phyloP scores from a whole-genome alignment of 2,797 vertebrate species.

The Muscicapa comitata region DNA sequence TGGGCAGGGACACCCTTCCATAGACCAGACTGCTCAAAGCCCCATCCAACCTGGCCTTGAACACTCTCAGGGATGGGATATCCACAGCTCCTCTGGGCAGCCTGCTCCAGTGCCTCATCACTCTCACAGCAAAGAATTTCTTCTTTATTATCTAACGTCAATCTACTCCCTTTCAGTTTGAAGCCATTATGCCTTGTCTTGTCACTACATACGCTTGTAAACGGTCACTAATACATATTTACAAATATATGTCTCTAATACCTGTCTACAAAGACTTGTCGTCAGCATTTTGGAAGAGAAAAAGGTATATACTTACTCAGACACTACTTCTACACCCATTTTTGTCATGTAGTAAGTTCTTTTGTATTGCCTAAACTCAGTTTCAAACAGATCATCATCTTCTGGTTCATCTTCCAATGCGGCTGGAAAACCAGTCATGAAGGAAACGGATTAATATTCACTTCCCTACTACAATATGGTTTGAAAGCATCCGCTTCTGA shows the following conservation, averaged over 20 bases:
- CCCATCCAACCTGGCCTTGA: background rate
- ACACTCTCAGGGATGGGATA: background rate
- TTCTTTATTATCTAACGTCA: background rate
- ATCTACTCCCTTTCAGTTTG: too few species aligned
- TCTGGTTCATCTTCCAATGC: slow-evolving; percentile 85
- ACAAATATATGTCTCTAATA: background rate
- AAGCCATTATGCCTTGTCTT: background rate
- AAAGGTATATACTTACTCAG: slow-evolving; percentile 83
- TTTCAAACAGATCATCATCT: slow-evolving; percentile 95
- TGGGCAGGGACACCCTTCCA: too few species aligned
- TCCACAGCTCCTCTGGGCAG: background rate
- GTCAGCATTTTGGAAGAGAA: background rate
- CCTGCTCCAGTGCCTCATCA: background rate
- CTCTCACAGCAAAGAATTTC: background rate
- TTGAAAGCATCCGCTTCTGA: background rate
- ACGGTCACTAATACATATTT: background rate
- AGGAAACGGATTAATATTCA: background rate
- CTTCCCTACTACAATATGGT: background rate
- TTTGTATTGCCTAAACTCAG: slow-evolving; percentile 96
- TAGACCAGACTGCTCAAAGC: background rate
- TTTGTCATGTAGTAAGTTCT: slow-evolving; percentile 98
- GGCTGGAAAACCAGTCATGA: slow-evolving; percentile 57
- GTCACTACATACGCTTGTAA: background rate
- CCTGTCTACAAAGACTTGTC: background rate
- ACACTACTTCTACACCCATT: slow-evolving; percentile 93